Base-by-base conservation (phyloP, 2,888 invertebrate species). In the Andrena fulva region DNA sequence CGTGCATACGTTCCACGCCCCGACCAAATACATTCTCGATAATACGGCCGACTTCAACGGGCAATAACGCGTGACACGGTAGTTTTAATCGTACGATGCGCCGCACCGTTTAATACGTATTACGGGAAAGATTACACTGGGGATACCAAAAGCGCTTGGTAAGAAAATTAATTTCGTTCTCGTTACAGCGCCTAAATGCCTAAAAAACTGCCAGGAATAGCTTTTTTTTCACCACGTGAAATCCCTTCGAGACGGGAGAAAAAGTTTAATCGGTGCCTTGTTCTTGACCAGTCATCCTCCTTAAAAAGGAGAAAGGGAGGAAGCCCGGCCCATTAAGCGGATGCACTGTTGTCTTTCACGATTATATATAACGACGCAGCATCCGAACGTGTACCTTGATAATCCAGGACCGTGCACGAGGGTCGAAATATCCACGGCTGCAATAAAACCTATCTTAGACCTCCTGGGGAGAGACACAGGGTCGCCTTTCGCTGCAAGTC, bases 391-490 rank as follows among this genome's bases (percentile, higher is more conserved):
- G 64, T 66, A 71, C 75, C 72, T 83, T 79, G 84, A 83, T 76
- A 79, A 79, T 68, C 52, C 76, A 50, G 16, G 52, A 60, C 54
- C 29, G 56, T 73, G 62, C 63, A 3, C 1, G 27, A 59, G 62
- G 75, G 60, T 77, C 79, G 16, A 79, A 79, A 79, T 82, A 84
- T 76, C 62, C 70, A 31, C 64, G 62, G 67, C 64, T 27, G 76
- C 80, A 85, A 87, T 84, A 84, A 86, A 88, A 86, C 86, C 75
- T 75, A 70, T 60, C 27, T 50, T 54, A 63, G 88, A 82, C 88
- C 88, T 85, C 88, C 88, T 80, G 86, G 77, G n/a, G 88, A 77
- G 86, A 71, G 63, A 81, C 78, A 68, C 80, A 74, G 70, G 74
- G 42, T 77, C 60, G 77, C 72, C 69, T 72, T 69, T 79, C 72